Conservation (phyloP, 2,888 invertebrate genomes). For the Leptinotarsa haldemani region DNA sequence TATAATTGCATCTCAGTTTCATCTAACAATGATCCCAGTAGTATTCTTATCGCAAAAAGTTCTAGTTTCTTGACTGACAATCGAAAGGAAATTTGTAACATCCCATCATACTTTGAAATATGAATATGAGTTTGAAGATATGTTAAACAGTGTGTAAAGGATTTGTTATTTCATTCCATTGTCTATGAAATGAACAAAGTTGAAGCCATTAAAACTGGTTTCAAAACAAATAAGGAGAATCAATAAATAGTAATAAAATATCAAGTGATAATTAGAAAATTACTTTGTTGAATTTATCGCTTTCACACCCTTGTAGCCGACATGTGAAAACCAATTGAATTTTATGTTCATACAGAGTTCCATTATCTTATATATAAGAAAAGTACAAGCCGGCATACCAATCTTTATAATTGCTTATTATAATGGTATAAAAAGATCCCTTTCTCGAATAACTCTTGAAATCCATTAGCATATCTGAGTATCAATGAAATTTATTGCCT, state of each 20-base stretch:
- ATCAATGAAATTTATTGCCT: slow-evolving; percentile 46
- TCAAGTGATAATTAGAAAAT: background rate
- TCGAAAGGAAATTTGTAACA: no score
- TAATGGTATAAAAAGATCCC: slow-evolving; percentile 37
- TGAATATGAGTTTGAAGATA: no score
- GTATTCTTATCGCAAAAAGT: no score
- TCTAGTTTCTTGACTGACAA: no score
- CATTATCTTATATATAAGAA: slow-evolving; percentile 16
- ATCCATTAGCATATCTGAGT: slow-evolving; percentile 45
- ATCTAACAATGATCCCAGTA: no score
- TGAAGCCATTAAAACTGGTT: no score
- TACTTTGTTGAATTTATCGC: slow-evolving; percentile 8
- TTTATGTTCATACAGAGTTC: slow-evolving; percentile 10
- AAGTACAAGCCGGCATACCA: slow-evolving; percentile 15
- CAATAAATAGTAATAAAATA: background rate
- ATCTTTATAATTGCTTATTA: slow-evolving; percentile 36
- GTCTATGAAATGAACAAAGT: no score
- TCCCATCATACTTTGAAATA: no score
- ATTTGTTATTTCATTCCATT: no score
- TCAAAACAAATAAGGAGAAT: background rate
- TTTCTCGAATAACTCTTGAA: slow-evolving; percentile 34
- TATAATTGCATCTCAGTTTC: no score
- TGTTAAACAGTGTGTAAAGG: no score
- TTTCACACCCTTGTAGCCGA: background rate
- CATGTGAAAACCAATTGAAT: slow-evolving; percentile 4